phyloP scores from a whole-genome alignment of 2,888 invertebrate genomes.

The Stomorhina lunata region DNA sequence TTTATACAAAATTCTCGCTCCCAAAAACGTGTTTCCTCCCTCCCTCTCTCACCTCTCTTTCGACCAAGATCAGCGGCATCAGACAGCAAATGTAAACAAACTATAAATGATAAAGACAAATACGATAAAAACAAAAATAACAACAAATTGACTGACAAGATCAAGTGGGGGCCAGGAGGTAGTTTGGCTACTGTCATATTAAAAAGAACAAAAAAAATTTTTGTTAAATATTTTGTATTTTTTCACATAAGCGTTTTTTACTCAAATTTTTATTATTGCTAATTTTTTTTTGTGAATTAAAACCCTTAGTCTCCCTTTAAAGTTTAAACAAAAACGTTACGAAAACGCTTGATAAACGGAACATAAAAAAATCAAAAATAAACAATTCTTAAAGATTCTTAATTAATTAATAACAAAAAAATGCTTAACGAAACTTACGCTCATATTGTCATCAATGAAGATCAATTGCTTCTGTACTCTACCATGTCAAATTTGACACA shows the following conservation, averaged over 20 bases:
- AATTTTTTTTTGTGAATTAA: conserved; percentile 12
- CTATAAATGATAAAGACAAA: conserved; percentile 37
- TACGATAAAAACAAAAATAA: neutral
- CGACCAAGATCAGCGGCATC: neutral
- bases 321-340: conserved; percentile 48
- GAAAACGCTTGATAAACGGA: conserved; percentile 8
- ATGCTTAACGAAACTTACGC: conserved; percentile 30
- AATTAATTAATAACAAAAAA: neutral
- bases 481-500: neutral
- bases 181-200: neutral
- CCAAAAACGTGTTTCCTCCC: neutral
- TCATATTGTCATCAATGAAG: neutral
- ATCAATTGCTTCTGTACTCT: conserved; percentile 31
- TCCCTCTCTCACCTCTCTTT: neutral
- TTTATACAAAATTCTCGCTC: neutral
- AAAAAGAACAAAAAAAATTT: conserved; percentile 5
- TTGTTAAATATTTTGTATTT: neutral
- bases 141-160: conserved; percentile 33
- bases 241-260: no score
- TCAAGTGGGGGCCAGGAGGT: conserved; percentile 18
- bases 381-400: neutral
- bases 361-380: neutral
- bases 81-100: conserved; percentile 53
- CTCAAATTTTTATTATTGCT: neutral
- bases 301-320: conserved; percentile 54